Conservation (phyloP, 2,888 invertebrate genomes). For the Diogma glabrata region DNA sequence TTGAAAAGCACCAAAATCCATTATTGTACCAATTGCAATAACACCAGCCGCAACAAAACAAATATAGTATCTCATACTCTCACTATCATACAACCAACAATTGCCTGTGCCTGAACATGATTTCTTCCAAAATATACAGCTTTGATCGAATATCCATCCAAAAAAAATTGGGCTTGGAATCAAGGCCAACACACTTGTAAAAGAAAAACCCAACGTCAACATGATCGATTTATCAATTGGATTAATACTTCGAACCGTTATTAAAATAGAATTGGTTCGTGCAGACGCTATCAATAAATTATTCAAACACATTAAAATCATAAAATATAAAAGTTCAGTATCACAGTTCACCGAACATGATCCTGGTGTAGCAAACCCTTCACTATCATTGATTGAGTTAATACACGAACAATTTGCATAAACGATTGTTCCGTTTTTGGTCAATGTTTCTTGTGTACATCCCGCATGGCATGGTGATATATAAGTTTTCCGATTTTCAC, state of each 20-base stretch:
- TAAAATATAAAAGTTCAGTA: slow-evolving; percentile 41
- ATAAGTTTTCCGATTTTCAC: slow-evolving; percentile 41
- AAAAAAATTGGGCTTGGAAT: slow-evolving; percentile 45
- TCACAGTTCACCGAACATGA: slow-evolving; percentile 46
- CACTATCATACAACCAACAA: slow-evolving; percentile 53
- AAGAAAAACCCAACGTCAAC: slow-evolving; percentile 45
- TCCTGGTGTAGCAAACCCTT: slow-evolving; percentile 34
- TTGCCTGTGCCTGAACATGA: slow-evolving; percentile 35
- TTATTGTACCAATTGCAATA: not conserved
- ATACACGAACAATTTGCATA: slow-evolving; percentile 42
- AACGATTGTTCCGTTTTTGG: slow-evolving; percentile 27
- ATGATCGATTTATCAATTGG: slow-evolving; percentile 45
- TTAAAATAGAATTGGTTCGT: not conserved
- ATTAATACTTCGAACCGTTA: slow-evolving; percentile 30
- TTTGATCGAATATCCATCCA: slow-evolving; percentile 4
- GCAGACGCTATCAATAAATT: not conserved
- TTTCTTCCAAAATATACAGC: not conserved
- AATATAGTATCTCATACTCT: slow-evolving; percentile 34
- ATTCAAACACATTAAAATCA: slow-evolving; percentile 38
- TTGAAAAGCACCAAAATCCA: not conserved
- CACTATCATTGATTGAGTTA: not conserved
- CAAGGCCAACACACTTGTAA: slow-evolving; percentile 51
- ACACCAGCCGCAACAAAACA: slow-evolving; percentile 44
- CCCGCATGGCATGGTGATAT: slow-evolving; percentile 64
- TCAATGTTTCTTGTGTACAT: slow-evolving; percentile 35